Conservation (phyloP, 2,797 vertebrate species). For the Tamandua tetradactyla region DNA sequence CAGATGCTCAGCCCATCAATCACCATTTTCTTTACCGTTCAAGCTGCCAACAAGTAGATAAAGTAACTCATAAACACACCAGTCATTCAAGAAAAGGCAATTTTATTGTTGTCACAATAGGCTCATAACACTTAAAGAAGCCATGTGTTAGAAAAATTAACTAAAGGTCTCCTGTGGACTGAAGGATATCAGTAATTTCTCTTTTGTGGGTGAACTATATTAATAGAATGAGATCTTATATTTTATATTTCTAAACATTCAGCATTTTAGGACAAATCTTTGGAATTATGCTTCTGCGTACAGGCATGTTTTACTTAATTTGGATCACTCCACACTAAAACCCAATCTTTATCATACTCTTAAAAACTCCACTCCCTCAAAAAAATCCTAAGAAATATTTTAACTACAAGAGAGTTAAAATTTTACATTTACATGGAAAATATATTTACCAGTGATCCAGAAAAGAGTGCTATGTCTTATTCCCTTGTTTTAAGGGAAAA, state of each 20-base stretch:
- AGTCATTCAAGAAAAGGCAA: slow-evolving; percentile 44
- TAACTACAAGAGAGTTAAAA: slow-evolving; percentile 51
- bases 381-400: slow-evolving; percentile 28
- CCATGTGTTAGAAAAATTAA: slow-evolving; percentile 63
- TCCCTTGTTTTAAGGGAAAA: slow-evolving; percentile 30
- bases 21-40: slow-evolving; percentile 61
- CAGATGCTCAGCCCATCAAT: slow-evolving; percentile 3
- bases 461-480: slow-evolving; percentile 8
- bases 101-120: slow-evolving; percentile 50
- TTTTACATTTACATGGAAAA: slow-evolving; percentile 57
- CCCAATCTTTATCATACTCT: background rate
- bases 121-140: slow-evolving; percentile 34
- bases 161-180: background rate
- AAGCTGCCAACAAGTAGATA: slow-evolving; percentile 59
- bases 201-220: background rate
- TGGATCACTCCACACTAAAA: slow-evolving; percentile 24
- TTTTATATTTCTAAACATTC: slow-evolving; percentile 27
- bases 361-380: background rate
- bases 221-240: background rate
- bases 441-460: slow-evolving; percentile 15
- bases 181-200: background rate
- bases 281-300: background rate
- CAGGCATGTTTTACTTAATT: slow-evolving; percentile 33
- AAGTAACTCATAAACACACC: slow-evolving; percentile 63
- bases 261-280: slow-evolving; percentile 10